These are phyloP conservation scores for Apostichopus californicus DNA, from an alignment of 35 echinoderm and acorn worm species.

Conservation along the genomic window DNA sequence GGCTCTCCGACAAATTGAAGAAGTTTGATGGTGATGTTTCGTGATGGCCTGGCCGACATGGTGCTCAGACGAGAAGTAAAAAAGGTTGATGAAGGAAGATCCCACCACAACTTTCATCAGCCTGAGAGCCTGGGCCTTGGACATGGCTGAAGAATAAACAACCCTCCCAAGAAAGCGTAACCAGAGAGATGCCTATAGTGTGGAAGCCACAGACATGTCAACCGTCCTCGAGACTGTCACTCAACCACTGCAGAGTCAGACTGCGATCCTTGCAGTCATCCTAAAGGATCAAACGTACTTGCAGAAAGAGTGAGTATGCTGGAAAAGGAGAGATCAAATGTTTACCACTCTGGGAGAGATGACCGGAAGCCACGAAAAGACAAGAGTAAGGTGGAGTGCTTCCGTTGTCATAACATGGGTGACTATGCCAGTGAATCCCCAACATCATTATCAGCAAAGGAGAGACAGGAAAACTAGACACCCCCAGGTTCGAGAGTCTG, in stretches of 20 bases:
- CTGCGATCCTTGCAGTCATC: background rate
- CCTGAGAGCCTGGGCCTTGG: slow-evolving; percentile 11
- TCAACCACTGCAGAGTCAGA: background rate
- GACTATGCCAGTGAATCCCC: slow-evolving; percentile 33
- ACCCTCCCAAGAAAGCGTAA: background rate
- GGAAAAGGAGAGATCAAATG: background rate
- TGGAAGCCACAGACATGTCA: background rate
- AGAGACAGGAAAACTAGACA: background rate
- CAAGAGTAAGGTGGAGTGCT: background rate
- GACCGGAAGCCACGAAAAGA: background rate
- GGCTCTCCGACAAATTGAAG: background rate
- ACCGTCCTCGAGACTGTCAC: background rate
- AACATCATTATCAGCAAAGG: background rate
- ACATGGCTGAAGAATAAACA: background rate
- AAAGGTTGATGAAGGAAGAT: background rate
- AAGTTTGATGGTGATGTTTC: slow-evolving; percentile 8
- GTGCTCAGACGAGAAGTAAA: slow-evolving; percentile 27
- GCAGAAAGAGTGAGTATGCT: background rate
- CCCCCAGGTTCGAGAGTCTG: slow-evolving; percentile 13
- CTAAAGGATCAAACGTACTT: background rate
- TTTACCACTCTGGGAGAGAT: background rate
- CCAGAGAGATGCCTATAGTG: background rate
- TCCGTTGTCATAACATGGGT: background rate
- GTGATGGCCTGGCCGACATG: background rate
- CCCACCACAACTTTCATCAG: background rate